These are phyloP conservation scores for Psittacula cyanocephala DNA, from an alignment of 2,113 vertebrate genomes.

Conservation along the genomic window DNA sequence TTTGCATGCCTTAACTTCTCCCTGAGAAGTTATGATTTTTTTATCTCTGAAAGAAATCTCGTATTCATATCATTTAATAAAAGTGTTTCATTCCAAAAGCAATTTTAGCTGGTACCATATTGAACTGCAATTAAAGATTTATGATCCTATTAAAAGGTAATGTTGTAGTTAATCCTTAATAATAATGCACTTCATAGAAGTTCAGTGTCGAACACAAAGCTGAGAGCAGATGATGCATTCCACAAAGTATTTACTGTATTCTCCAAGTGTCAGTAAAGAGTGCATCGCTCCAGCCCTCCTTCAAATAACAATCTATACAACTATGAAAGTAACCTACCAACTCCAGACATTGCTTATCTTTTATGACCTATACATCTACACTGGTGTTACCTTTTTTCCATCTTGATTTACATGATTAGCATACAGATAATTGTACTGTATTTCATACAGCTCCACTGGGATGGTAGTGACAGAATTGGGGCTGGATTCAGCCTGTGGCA, in stretches of 20 bases:
- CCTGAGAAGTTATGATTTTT: slow-evolving; percentile 27
- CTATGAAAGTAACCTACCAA: neutral
- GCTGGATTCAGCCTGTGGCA: neutral
- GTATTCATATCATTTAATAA: slow-evolving; percentile 40
- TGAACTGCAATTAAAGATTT: slow-evolving; percentile 72
- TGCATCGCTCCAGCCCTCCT: neutral
- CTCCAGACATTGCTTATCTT: neutral
- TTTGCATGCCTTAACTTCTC: neutral
- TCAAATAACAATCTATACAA: neutral
- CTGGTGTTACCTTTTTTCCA: neutral
- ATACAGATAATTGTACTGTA: neutral
- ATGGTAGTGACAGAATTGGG: neutral
- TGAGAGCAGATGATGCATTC: neutral
- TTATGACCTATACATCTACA: neutral
- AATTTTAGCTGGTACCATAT: slow-evolving; percentile 47
- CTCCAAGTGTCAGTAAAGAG: slow-evolving; percentile 15
- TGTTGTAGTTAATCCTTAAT: slow-evolving; percentile 65
- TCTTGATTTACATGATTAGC: neutral
- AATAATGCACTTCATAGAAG: slow-evolving; percentile 57
- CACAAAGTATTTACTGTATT: slow-evolving; percentile 30
- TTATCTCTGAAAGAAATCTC: slow-evolving; percentile 38
- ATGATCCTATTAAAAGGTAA: slow-evolving; percentile 66
- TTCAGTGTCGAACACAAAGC: slow-evolving; percentile 17
- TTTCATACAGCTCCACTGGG: neutral
- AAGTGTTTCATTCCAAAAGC: slow-evolving; percentile 58